These are phyloP conservation scores for Antidorcas marsupialis DNA, from an alignment of 2,113 vertebrate genomes.

Conservation along the genomic window DNA sequence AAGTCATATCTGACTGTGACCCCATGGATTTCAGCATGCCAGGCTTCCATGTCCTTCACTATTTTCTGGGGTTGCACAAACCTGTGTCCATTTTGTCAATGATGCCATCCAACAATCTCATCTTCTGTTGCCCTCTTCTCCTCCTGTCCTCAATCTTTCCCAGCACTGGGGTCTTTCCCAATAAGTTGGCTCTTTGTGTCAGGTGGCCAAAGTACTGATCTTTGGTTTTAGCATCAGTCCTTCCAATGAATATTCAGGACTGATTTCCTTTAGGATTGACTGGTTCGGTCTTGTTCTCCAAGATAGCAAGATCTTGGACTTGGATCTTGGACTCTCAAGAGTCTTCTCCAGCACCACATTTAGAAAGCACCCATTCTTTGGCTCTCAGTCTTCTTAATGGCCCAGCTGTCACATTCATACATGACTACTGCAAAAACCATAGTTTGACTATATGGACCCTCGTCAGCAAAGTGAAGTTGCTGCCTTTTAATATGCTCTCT, in stretches of 20 bases:
- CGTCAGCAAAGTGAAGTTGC: not conserved
- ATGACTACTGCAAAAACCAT: not conserved
- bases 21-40: not conserved
- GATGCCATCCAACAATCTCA: not conserved
- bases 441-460: not conserved
- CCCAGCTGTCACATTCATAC: not conserved
- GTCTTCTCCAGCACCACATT: not conserved
- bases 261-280: not conserved
- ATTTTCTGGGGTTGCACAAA: not conserved
- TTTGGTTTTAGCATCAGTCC: not conserved
- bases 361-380: not conserved
- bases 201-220: not conserved
- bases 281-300: not conserved
- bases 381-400: not conserved
- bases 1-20: not conserved
- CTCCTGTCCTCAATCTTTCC: not conserved
- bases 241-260: not conserved
- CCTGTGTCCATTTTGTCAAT: not conserved
- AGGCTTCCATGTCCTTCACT: not conserved
- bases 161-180: not conserved
- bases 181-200: not conserved
- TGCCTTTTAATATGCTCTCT: not conserved
- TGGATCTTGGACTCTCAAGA: not conserved
- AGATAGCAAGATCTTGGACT: not conserved
- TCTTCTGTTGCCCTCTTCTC: rapidly evolving